Evolutionary conservation across 2,797 vertebrate species (phyloP).

Genomic region (Aplochiton taeniatus): DNA sequence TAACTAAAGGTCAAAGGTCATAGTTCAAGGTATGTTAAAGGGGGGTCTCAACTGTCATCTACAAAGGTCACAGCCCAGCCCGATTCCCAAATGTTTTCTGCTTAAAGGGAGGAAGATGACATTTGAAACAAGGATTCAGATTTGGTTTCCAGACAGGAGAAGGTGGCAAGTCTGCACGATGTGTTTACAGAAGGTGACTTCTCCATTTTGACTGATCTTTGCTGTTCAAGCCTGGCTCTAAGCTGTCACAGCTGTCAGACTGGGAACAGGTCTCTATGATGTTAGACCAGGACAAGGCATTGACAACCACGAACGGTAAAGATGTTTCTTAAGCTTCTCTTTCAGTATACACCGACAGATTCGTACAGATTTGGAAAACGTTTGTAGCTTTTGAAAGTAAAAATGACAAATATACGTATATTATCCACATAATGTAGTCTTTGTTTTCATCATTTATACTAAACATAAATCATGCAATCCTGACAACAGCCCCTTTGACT

Average conservation of each 20-base stretch:
- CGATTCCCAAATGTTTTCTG: slow-evolving; percentile 3
- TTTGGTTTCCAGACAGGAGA: not conserved
- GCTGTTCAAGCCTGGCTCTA: not conserved
- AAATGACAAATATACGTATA: too few relatives aligned
- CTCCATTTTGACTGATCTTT: slow-evolving; percentile 1
- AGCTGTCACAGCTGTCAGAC: slow-evolving; percentile 1
- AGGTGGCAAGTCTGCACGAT: not conserved
- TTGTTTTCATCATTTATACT: too few relatives aligned
- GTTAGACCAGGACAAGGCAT: not conserved
- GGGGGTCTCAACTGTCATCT: not conserved
- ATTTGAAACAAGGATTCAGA: slow-evolving; percentile 5
- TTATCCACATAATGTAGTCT: too few relatives aligned
- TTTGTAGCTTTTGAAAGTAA: too few relatives aligned
- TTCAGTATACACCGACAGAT: not conserved
- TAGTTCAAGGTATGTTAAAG: not conserved
- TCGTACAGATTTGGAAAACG: not conserved
- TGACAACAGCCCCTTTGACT: too few relatives aligned
- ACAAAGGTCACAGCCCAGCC: not conserved
- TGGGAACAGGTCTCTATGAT: not conserved
- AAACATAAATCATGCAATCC: too few relatives aligned
- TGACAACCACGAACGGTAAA: not conserved
- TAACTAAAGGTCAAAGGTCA: not conserved
- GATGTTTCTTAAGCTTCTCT: slow-evolving; percentile 12
- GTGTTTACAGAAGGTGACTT: not conserved
- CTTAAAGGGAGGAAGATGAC: not conserved